Percentiles rank a stretch among this genome's conserved stretches.
phyloP scores from a whole-genome alignment of 2,888 invertebrate species.

The Nephrotoma guestfalica region DNA sequence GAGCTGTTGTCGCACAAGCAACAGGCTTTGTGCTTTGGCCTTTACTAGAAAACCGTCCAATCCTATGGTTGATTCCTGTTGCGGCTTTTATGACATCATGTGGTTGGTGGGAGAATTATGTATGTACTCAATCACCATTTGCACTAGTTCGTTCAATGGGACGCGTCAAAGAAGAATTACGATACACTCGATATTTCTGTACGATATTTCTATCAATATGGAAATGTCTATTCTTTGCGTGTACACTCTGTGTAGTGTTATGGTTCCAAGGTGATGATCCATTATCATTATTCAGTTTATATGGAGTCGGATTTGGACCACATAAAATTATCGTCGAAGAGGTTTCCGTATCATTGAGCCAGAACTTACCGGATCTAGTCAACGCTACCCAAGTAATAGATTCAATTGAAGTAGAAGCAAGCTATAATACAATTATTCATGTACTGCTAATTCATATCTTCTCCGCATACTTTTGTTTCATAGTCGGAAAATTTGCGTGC shows the following conservation, averaged over 20 bases:
- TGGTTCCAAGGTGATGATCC: conserved; percentile 64
- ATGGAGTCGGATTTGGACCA: conserved; percentile 57
- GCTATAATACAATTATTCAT: conserved; percentile 56
- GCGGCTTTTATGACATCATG: conserved; percentile 75
- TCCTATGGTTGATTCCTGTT: conserved; percentile 74
- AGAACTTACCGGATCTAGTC: conserved; percentile 51
- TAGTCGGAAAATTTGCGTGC: conserved; percentile 91
- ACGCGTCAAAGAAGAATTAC: conserved; percentile 64
- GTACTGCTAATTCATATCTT: conserved; percentile 67
- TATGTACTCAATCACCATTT: conserved; percentile 71
- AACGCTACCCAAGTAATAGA: conserved; percentile 63
- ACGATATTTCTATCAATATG: conserved; percentile 83
- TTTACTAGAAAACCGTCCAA: conserved; percentile 57
- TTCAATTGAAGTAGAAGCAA: conserved; percentile 54
- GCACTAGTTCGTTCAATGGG: conserved; percentile 54
- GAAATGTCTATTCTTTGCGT: conserved; percentile 72
- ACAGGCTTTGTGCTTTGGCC: conserved; percentile 90
- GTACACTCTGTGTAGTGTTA: conserved; percentile 55
- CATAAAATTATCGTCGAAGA: conserved; percentile 69
- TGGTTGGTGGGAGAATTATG: conserved; percentile 98
- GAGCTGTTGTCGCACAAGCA: conserved; percentile 76
- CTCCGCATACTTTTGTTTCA: conserved; percentile 76
- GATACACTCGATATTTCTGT: conserved; percentile 69
- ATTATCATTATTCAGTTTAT: conserved; percentile 59
- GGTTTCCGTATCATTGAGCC: conserved; percentile 25